A percentile compares a stretch with the other conserved stretches of the same genome.
These are phyloP conservation scores for Microtus ochrogaster DNA, from an alignment of 2,113 vertebrate genomes.

Conservation along the genomic window DNA sequence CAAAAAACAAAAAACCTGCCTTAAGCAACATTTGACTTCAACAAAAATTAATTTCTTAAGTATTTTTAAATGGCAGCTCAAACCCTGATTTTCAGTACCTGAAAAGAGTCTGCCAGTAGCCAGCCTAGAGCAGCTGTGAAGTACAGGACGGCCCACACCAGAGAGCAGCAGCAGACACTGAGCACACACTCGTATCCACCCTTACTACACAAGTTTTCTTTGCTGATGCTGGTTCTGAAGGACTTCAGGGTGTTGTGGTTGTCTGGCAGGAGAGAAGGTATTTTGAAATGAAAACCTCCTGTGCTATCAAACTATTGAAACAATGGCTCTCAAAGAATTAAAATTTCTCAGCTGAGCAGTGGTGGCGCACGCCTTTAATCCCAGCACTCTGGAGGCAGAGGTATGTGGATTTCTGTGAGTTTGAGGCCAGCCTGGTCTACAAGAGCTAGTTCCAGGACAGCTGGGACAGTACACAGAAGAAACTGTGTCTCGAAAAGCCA, in stretches of 20 bases:
- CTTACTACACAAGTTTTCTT: neutral
- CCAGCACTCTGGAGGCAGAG: too few relatives aligned
- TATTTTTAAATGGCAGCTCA: constrained; percentile 45
- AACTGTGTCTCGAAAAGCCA: too few relatives aligned
- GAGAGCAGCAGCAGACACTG: neutral
- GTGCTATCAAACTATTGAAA: neutral
- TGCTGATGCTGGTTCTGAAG: neutral
- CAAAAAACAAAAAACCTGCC: neutral
- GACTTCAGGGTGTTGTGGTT: neutral
- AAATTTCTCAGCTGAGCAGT: neutral
- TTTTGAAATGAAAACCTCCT: neutral
- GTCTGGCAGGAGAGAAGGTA: neutral
- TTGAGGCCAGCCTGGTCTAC: too few relatives aligned
- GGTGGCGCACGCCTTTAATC: too few relatives aligned
- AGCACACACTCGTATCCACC: neutral
- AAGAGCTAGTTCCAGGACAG: too few relatives aligned
- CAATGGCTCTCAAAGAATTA: neutral
- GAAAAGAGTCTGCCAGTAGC: neutral
- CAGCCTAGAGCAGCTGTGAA: neutral
- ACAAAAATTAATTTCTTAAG: constrained; percentile 38
- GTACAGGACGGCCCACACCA: neutral
- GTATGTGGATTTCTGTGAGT: too few relatives aligned
- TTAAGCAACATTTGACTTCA: neutral
- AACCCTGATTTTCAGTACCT: constrained; percentile 48
- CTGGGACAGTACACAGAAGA: too few relatives aligned